Base-by-base conservation (phyloP, 2,113 vertebrate genomes). In the Oostethus manadensis region DNA sequence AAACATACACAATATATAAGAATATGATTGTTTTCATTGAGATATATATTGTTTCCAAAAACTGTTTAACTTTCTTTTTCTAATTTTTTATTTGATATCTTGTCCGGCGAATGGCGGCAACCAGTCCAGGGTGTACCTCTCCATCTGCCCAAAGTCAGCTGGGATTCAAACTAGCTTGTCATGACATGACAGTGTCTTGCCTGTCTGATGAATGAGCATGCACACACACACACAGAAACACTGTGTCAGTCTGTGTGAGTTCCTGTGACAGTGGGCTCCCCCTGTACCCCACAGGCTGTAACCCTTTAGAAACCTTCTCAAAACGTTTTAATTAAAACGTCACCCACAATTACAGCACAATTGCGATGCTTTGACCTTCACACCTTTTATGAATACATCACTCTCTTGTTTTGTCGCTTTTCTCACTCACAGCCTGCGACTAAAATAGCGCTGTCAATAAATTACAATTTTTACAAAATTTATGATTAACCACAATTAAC, bases 251-350 rank as follows among this genome's bases (percentile, higher is more conserved):
- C 70, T 79, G 44, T 64, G 76, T 79, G 71, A 84, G 70, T 83
- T 66, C 61, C 61, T 70, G 61, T 84, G 83, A 83, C 84, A 86
- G 81, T 65, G 29, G 72, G 66, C 76, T 77, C 73, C 78, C 70
- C 58, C 58, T 66, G 55, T 51, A 72, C 60, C 79, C 58, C 54
- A 62, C 66, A 74, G 80, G 83, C 74, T 79, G 50, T 72, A 85
- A 88, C 84, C 83, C 69, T 60, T 65, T 13, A 66, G 69, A 79
- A 85, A 76, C 74, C 84, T 74, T 77, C 81, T 78, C 76, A 79
- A 81, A 85, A 81, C 1, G 51, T 61, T 85, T 88, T 88, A 85
- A 88, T 88, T 86, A 88, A 88, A 88, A 85, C n/a, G 84, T 86
- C 86, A 83, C 70, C 70, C 33, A 70, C 81, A 84, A 88, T 88